Evolutionary conservation across 2,113 vertebrate species (phyloP).

Genomic region (Hippocampus abdominalis): DNA sequence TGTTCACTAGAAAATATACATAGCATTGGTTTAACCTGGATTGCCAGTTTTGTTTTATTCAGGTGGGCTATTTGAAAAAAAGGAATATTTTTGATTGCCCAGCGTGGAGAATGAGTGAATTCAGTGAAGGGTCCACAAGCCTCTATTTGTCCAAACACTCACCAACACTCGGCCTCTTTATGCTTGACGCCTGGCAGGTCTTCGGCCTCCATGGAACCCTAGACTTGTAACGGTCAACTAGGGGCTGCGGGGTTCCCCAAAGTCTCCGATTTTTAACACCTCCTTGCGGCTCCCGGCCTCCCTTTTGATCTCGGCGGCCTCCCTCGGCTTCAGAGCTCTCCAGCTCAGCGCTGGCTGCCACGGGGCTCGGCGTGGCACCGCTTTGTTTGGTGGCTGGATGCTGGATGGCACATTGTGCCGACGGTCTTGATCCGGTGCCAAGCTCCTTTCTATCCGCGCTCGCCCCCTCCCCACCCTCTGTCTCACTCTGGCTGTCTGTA

Average conservation of each 20-base stretch:
- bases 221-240: neutral
- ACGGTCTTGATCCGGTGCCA: constrained; percentile 64
- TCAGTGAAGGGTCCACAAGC: constrained; percentile 23
- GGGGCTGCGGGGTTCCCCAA: neutral
- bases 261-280: constrained; percentile 13
- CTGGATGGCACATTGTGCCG: constrained; percentile 60
- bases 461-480: constrained; percentile 20
- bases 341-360: constrained; percentile 28
- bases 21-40: neutral
- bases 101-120: neutral
- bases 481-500: constrained; percentile 30
- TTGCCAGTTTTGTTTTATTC: neutral
- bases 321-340: constrained; percentile 11
- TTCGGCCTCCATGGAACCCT: constrained; percentile 23
- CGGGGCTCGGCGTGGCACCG: constrained; percentile 36
- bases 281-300: constrained; percentile 11
- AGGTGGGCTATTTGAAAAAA: neutral
- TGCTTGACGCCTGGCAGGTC: constrained; percentile 5
- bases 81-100: neutral
- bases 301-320: constrained; percentile 17
- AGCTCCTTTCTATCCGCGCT: constrained; percentile 51
- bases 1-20: neutral
- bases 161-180: constrained; percentile 27
- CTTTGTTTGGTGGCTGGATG: constrained; percentile 54
- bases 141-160: constrained; percentile 28